Conservation (phyloP, 1,140 invertebrate genomes). For the Papilio dardanus region DNA sequence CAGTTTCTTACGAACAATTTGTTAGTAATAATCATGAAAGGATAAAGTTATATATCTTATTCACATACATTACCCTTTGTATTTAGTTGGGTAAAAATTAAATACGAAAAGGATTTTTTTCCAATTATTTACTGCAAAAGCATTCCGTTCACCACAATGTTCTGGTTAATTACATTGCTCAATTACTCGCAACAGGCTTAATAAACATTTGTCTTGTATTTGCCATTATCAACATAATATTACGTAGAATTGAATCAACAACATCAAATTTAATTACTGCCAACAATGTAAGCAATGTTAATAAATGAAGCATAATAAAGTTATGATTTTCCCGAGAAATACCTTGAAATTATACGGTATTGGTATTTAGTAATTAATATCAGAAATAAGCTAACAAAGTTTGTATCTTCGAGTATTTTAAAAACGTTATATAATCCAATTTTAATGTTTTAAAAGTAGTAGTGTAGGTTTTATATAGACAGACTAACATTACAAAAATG, state of each 20-base stretch:
- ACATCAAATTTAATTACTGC: background rate
- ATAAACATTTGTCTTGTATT: conserved; percentile 15
- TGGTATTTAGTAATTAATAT: background rate
- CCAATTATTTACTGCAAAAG: background rate
- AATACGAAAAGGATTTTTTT: background rate
- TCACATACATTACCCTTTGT: too few species aligned
- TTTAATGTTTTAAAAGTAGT: too few species aligned
- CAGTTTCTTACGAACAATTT: too few species aligned
- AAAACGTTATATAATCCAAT: too few species aligned
- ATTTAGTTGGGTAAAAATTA: background rate
- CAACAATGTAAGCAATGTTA: background rate
- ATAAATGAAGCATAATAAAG: background rate
- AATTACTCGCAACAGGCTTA: conserved; percentile 9
- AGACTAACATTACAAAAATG: too few species aligned
- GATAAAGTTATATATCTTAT: too few species aligned
- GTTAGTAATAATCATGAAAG: too few species aligned
- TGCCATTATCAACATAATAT: background rate
- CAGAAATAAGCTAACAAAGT: background rate
- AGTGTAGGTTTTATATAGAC: too few species aligned
- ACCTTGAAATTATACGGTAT: background rate
- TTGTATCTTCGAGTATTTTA: too few species aligned
- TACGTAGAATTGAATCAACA: conserved; percentile 3
- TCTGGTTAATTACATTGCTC: conserved; percentile 3
- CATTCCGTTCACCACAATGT: background rate
- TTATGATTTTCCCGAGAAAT: background rate